phyloP scores from a whole-genome alignment of 2,113 vertebrate genomes.

The Periophthalmodon schlosseri region DNA sequence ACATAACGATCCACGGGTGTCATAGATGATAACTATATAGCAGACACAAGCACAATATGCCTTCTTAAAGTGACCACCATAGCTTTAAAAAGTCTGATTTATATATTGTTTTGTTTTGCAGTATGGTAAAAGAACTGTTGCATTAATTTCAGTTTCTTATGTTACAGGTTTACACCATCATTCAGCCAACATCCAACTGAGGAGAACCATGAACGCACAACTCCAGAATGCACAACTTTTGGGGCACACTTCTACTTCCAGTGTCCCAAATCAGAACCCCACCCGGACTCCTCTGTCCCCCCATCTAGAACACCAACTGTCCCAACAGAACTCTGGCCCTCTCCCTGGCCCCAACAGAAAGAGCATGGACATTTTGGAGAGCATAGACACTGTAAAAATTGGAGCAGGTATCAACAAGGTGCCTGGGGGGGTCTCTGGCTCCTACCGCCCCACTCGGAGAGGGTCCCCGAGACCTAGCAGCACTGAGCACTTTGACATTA shows the following conservation, averaged over 20 bases:
- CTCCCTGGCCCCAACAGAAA: conserved; percentile 68
- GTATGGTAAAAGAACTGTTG: no score
- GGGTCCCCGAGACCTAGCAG: conserved; percentile 80
- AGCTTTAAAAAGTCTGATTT: no score
- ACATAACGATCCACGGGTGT: no score
- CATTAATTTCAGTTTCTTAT: background rate
- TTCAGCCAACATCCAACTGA: conserved; percentile 70
- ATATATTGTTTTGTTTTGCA: no score
- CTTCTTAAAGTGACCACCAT: no score
- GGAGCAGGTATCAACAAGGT: conserved; percentile 34
- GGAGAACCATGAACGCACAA: conserved; percentile 51
- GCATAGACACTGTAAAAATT: conserved; percentile 52
- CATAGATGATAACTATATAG: no score
- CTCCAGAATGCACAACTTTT: conserved; percentile 52
- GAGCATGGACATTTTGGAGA: conserved; percentile 64
- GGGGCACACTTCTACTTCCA: conserved; percentile 17
- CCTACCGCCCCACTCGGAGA: conserved; percentile 81
- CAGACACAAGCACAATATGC: no score
- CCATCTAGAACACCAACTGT: conserved; percentile 64
- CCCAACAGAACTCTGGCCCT: conserved; percentile 30
- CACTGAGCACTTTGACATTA: conserved; percentile 94
- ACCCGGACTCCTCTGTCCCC: conserved; percentile 36
- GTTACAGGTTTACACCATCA: conserved; percentile 43
- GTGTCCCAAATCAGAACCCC: conserved; percentile 32
- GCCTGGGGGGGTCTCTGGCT: conserved; percentile 38